phyloP scores from a whole-genome alignment of 2,888 invertebrate genomes.

The Archips crataeganus region DNA sequence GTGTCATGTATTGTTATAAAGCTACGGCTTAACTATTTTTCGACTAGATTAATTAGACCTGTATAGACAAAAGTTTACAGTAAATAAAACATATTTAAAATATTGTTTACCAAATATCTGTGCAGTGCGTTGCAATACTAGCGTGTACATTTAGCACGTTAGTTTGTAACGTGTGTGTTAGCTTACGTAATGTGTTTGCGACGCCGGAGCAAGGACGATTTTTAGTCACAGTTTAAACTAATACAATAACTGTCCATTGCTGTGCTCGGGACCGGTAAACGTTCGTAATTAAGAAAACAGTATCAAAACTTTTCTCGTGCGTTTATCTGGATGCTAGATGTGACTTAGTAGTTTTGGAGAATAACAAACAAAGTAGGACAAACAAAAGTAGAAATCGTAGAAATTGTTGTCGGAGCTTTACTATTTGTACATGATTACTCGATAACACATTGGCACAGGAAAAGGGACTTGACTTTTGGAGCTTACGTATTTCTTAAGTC shows the following conservation, averaged over 20 bases:
- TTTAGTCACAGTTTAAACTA: constrained; percentile 30
- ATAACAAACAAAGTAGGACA: not conserved
- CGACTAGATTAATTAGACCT: no score
- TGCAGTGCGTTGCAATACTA: constrained; percentile 12
- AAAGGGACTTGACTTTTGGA: not conserved
- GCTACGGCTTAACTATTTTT: no score
- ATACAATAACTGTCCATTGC: constrained; percentile 6
- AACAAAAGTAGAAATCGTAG: not conserved
- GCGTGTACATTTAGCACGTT: constrained; percentile 36
- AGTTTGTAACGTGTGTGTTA: constrained; percentile 22
- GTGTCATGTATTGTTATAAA: no score
- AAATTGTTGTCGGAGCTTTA: not conserved
- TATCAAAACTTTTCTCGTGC: not conserved
- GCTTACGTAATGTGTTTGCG: constrained; percentile 38
- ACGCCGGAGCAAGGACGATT: constrained; percentile 37
- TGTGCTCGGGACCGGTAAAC: not conserved
- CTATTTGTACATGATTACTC: not conserved
- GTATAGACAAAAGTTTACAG: no score
- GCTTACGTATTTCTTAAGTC: not conserved
- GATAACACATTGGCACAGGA: not conserved
- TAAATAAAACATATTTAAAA: no score
- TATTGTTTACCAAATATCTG: constrained; percentile 1
- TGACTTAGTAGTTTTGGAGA: not conserved
- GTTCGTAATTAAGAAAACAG: constrained; percentile 2
- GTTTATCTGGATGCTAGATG: not conserved